Evolutionary conservation across 2,797 vertebrate genomes (phyloP).

Genomic region (Gadopsis bispinosus): DNA sequence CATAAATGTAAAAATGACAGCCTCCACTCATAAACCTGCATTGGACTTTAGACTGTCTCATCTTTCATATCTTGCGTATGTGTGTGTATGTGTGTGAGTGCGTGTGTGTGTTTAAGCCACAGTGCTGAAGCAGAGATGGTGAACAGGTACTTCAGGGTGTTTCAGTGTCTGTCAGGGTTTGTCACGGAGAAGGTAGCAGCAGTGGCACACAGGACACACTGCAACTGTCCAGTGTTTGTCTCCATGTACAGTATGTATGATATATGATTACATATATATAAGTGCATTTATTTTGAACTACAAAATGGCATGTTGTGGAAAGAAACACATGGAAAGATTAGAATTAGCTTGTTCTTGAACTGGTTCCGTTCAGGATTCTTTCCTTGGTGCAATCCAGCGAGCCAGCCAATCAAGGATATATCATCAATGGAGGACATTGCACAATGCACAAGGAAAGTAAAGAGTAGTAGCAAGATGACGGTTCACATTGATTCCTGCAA

Average conservation of each 20-base stretch:
- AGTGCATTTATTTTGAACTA: not conserved
- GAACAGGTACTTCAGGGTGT: slow-evolving; percentile 12
- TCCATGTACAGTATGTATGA: not conserved
- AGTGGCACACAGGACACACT: slow-evolving; percentile 1
- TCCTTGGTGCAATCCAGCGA: too few species aligned
- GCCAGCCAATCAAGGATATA: too few species aligned
- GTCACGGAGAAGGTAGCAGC: slow-evolving; percentile 10
- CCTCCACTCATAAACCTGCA: not conserved
- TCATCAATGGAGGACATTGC: too few species aligned
- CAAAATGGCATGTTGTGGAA: not conserved
- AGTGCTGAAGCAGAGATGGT: not conserved
- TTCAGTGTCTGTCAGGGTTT: slow-evolving; percentile 15
- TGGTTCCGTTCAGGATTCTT: too few species aligned
- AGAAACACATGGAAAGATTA: not conserved
- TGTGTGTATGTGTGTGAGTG: not conserved
- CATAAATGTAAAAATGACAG: slow-evolving; percentile 1
- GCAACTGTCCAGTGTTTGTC: slow-evolving; percentile 12
- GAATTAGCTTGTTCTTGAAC: too few species aligned
- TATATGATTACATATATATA: not conserved
- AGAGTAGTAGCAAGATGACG: too few species aligned
- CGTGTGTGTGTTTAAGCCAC: slow-evolving; percentile 1
- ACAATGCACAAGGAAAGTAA: too few species aligned
- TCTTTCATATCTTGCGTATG: not conserved
- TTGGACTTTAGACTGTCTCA: slow-evolving; percentile 1
- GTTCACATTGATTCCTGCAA: too few species aligned